A percentile compares a stretch with the other conserved stretches of the same genome.
Conservation (phyloP, 2,113 vertebrate genomes). For the human region DNA sequence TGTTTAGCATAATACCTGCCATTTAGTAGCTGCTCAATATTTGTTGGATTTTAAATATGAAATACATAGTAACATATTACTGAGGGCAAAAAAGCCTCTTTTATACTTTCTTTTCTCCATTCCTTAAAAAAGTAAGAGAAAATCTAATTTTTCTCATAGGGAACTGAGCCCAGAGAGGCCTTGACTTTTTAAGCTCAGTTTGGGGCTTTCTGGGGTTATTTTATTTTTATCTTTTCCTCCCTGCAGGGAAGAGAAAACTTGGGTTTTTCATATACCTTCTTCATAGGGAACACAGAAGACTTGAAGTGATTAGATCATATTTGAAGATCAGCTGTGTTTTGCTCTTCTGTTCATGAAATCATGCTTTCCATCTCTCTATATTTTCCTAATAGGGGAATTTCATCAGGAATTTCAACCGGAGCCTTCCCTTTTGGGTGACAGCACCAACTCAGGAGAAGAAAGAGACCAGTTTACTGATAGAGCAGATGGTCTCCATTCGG, state of each 20-base stretch:
- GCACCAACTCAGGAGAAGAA: constrained; percentile 84
- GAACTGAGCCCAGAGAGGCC: not conserved
- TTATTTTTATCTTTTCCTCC: not conserved
- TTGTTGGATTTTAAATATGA: constrained; percentile 6
- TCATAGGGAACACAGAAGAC: not conserved
- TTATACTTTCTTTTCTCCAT: not conserved
- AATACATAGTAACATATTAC: not conserved
- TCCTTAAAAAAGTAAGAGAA: not conserved
- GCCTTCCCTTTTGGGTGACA: constrained; percentile 79
- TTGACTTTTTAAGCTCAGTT: not conserved
- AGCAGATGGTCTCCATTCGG: constrained; percentile 83
- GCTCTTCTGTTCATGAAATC: not conserved
- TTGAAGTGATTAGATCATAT: not conserved
- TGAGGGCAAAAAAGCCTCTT: not conserved
- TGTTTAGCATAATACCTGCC: not conserved
- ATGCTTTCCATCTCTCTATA: not conserved
- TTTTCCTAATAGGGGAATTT: constrained; percentile 82
- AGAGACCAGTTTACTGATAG: constrained; percentile 83
- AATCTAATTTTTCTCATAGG: not conserved
- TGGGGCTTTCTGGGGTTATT: not conserved
- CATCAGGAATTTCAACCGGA: constrained; percentile 78
- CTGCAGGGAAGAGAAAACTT: not conserved
- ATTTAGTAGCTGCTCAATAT: not conserved
- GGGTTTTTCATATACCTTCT: not conserved
- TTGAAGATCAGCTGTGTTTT: not conserved